These are phyloP conservation scores for Pseudomugil tenellus DNA, from an alignment of 2,797 vertebrate genomes.

Conservation along the genomic window DNA sequence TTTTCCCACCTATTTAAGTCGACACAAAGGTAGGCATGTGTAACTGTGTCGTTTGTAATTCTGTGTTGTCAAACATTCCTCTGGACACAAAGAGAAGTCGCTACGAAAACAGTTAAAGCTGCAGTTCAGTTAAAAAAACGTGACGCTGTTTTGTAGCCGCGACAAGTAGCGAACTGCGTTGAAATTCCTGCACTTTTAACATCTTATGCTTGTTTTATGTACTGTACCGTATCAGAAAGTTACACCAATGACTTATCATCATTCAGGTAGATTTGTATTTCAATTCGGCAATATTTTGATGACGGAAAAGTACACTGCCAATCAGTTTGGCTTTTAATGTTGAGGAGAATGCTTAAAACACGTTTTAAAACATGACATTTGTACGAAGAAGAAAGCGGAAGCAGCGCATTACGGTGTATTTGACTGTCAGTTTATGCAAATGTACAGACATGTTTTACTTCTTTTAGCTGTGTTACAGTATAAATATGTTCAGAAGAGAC, in stretches of 20 bases:
- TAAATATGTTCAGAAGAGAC: constrained; percentile 64
- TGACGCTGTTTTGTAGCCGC: fast-evolving
- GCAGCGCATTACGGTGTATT: background rate
- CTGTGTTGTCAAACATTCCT: constrained; percentile 42
- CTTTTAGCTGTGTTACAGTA: constrained; percentile 36
- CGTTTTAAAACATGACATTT: background rate
- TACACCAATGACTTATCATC: fast-evolving
- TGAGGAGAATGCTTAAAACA: background rate
- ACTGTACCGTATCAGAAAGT: fast-evolving
- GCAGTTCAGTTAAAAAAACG: background rate
- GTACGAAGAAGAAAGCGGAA: background rate
- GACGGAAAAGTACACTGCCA: fast-evolving
- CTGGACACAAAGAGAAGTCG: background rate
- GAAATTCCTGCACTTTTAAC: background rate
- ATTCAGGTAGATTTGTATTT: fast-evolving
- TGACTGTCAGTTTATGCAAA: background rate
- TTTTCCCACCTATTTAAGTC: background rate
- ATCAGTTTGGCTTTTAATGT: background rate
- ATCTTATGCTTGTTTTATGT: fast-evolving
- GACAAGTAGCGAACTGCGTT: background rate
- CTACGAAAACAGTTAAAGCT: background rate
- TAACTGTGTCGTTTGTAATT: background rate
- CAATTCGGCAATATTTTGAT: background rate
- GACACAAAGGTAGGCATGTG: constrained; percentile 43
- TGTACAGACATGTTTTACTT: background rate